Evolutionary conservation across 2,888 invertebrate species (phyloP).

Genomic region (Noctua janthe): DNA sequence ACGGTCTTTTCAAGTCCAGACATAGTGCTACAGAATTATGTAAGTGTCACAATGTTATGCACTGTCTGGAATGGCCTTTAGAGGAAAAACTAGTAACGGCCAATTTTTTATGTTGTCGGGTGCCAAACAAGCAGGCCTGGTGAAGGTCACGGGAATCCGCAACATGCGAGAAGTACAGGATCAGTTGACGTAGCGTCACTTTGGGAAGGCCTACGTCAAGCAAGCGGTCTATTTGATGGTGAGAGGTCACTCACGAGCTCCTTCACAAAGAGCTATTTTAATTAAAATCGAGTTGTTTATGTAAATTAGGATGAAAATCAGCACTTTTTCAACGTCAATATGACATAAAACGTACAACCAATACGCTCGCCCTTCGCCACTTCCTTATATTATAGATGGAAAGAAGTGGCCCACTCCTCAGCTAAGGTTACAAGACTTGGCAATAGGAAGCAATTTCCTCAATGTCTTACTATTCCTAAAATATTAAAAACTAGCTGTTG

Average conservation of each 20-base stretch:
- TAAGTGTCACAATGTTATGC: background rate
- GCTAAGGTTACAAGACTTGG: background rate
- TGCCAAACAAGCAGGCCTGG: background rate
- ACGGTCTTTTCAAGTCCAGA: conserved; percentile 13
- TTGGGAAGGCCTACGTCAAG: background rate
- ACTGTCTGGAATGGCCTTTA: background rate
- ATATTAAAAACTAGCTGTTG: background rate
- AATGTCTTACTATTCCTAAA: background rate
- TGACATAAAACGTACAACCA: background rate
- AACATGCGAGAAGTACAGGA: background rate
- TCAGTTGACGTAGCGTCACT: background rate
- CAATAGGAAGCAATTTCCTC: background rate
- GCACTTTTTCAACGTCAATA: background rate
- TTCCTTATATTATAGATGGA: background rate
- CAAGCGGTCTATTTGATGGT: background rate
- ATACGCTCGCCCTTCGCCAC: no score
- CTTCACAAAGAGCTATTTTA: no score
- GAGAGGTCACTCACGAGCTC: background rate
- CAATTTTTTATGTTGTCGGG: background rate
- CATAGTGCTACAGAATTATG: conserved; percentile 8
- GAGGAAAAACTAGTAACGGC: background rate
- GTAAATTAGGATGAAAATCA: background rate
- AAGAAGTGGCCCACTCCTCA: background rate
- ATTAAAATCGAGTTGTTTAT: background rate
- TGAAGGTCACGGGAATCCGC: background rate